Percentiles rank a stretch among this genome's conserved stretches.
Conservation (phyloP, 2,113 vertebrate species). For the Sarotherodon lohbergeri region DNA sequence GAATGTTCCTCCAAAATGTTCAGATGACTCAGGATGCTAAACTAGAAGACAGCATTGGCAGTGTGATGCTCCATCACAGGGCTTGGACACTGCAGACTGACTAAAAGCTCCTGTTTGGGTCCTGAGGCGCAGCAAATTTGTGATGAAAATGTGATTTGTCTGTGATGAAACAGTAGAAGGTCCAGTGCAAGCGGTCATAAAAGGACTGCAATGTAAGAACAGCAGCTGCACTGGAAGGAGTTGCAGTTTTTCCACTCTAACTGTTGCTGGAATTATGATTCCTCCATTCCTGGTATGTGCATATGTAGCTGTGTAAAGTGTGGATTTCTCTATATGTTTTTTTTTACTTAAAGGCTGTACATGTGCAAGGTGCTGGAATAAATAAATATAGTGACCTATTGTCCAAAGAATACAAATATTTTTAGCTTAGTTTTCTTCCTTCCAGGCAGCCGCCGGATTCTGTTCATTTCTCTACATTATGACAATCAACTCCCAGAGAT, state of each 20-base stretch:
- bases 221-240: not conserved
- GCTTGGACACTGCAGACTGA: not conserved
- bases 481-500: not conserved
- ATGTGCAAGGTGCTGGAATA: not conserved
- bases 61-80: accelerated
- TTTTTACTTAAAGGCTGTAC: not conserved
- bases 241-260: not conserved
- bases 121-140: accelerated
- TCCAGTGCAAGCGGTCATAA: not conserved
- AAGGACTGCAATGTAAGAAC: not conserved
- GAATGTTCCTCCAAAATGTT: accelerated
- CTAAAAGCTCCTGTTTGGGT: not conserved
- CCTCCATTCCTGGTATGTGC: accelerated
- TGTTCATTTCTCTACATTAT: not conserved
- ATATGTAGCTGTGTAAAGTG: not conserved
- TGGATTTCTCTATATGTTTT: not conserved
- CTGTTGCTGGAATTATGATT: not conserved
- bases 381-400: not conserved
- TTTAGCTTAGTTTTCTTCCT: not conserved
- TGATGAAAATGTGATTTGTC: not conserved
- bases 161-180: not conserved
- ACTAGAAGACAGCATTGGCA: not conserved
- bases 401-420: not conserved
- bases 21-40: too few relatives aligned
- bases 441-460: not conserved